Evolutionary conservation across 2,888 invertebrate genomes (phyloP), one percentile per base, ranked within the genome.

Genomic region (Lysandra bellargus): DNA sequence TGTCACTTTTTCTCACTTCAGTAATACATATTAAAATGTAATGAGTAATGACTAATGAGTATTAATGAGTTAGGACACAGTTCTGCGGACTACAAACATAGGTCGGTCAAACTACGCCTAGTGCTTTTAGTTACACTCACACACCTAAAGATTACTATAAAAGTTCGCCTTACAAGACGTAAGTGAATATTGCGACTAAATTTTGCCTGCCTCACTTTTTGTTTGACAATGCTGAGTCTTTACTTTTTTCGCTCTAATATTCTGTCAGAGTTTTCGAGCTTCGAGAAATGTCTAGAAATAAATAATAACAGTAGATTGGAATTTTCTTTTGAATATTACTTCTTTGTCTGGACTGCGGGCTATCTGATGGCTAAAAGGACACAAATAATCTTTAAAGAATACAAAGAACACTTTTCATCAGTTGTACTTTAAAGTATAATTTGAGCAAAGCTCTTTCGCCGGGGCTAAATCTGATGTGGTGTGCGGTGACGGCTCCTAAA

Each of bases 401-500:
- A n/a, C 2, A 40, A 74, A 44, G n/a, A 74, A 40, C 74, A 17
- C 40, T 73, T 74, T 74, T 44, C 74, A 12, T 30, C 74, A 74
- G 44, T 74, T 74, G 3, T 73, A 57, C 53, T 76, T 14, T 6
- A 53, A 74, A 53, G 53, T 6, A 57, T 76, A 76, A 76, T 76
- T 76, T 57, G 37, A 57, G 76, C 57, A 53, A 57, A 75, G 53
- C 57, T 76, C 76, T 64, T 64, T 79, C 79, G 74, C 23, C 74
- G 30, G 9, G 33, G 37, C 53, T 23, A 69, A 78, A 57, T 74
- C 77, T 61, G 74, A 75, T 64, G 78, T 40, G 84, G 84, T 87
- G 90, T 17, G 57, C 57, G 91, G 88, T 92, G 92, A 92, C 90
- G 88, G 82, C 83, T 89, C 89, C 77, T 82, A 92, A 94, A 94